phyloP scores from a whole-genome alignment of 2,113 vertebrate species.

The Lagopus muta region DNA sequence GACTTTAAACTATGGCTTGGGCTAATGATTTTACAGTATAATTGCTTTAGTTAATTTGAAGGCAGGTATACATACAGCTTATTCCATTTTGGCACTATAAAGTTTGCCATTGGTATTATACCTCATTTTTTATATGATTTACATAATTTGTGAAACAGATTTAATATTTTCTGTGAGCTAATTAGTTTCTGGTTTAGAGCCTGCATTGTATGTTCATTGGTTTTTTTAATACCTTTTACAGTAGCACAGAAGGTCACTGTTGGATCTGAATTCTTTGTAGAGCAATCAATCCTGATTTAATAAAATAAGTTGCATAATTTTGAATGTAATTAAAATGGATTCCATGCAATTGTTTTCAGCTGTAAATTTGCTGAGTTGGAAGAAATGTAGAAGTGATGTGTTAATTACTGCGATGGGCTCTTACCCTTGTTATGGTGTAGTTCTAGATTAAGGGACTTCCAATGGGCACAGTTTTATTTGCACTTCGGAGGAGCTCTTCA shows the following conservation, averaged over 20 bases:
- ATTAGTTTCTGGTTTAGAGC: conserved; percentile 70
- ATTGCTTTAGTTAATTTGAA: conserved; percentile 73
- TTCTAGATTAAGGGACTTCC: neutral
- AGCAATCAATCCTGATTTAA: conserved; percentile 66
- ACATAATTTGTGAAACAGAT: conserved; percentile 74
- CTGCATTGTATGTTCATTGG: conserved; percentile 37
- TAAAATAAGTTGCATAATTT: conserved; percentile 71
- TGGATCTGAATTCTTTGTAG: conserved; percentile 56
- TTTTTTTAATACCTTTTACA: conserved; percentile 63
- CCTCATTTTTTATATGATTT: conserved; percentile 71
- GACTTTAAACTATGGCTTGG: conserved; percentile 74
- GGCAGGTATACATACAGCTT: conserved; percentile 71
- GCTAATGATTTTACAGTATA: conserved; percentile 75
- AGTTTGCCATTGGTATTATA: conserved; percentile 74
- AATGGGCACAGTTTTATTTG: neutral
- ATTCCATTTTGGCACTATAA: conserved; percentile 72
- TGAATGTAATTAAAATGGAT: conserved; percentile 61
- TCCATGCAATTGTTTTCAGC: conserved; percentile 46
- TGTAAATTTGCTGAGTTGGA: conserved; percentile 62
- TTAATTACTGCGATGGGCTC: conserved; percentile 42
- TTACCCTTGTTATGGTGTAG: neutral
- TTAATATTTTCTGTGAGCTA: conserved; percentile 68
- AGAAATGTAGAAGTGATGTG: conserved; percentile 33
- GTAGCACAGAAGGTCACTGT: conserved; percentile 46
- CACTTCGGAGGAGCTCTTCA: neutral